Base-by-base conservation (phyloP, 2,113 vertebrate species). In the Archilochus colubris region DNA sequence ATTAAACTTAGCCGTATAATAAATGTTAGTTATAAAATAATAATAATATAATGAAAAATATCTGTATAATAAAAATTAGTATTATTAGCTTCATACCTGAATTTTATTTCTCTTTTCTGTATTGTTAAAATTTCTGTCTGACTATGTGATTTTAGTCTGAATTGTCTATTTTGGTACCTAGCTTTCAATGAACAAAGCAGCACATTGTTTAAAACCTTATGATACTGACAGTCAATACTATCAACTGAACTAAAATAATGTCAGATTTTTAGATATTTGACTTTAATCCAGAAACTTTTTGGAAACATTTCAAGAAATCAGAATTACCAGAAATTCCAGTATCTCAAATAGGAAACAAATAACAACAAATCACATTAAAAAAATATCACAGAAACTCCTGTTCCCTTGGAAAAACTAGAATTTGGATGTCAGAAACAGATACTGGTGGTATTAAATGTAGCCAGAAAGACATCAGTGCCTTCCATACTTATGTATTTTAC, bases 231-330 rank as follows among this genome's bases (percentile, higher is more conserved):
- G 46, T 64, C 50, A 76, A 15, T 43, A 58, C 8, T 73, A 25
- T 18, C 43, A 24, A 38, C 58, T 74, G 75, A 90, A 81, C 31
- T 73, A 74, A 66, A 92, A 67, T 31, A 74, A 91, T 59, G 30
- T 73, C 7, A 25, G 61, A 70, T n/a, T 88, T 88, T 92, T 70
- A 75, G 36, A 36, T 55, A 46, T 43, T 75, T 57, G 40, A 6
- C 15, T 75, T 72, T 8, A 5, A 79, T 62, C 40, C 68, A 75
- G 77, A 68, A 94, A 80, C 3, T 13, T 6, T 76, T 63, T 82
- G 73, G 68, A 91, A 86, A 54, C 31, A 15, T 78, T 90, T 57
- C 83, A 88, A 86, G 50, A 74, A 75, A 81, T 75, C 82, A 90
- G 77, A 86, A 94, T 78, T 58, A 78, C 12, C 28, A 84, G 64